Evolutionary conservation across 2,888 invertebrate genomes (phyloP), one percentile per base, ranked within the genome.

Genomic region (Acleris emargana): DNA sequence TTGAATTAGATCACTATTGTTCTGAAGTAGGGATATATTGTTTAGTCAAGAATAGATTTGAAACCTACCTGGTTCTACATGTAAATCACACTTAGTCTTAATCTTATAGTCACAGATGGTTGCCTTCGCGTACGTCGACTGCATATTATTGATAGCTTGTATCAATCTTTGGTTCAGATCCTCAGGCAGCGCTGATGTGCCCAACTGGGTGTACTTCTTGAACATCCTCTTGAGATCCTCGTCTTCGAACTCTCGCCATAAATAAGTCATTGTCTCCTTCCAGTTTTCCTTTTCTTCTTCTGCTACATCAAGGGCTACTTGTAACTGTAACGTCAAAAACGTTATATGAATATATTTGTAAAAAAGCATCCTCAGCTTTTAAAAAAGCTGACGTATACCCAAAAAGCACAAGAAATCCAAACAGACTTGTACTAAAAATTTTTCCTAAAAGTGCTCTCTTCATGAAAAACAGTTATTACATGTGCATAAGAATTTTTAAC

Each of bases 61-160:
- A n/a, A n/a, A n/a, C n/a, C n/a, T n/a, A n/a, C 95, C 96, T 74
- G 97, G 97, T 76, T 97, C 96, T 6, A 97, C 91, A 51, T 94
- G 89, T 16, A 97, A 84, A 75, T 96, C 94, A 76, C 97, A 97
- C 68, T 95, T 95, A 0, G 77, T 89, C 11, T 80, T 83, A 71
- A 96, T 87, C 7, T 94, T 93, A 73, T 91, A 96, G 69, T 94
- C 94, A 76, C 97, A 97, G 16, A 97, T 94, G 68, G 95, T 96
- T 0, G 97, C 96, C 59, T 94, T 97, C 0, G 96, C 95, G 78
- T 96, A 97, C 17, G 94, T 95, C 0, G 94, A 92, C 77, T 95
- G 93, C 97, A 97, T 97, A 17, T 95, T 93, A 49, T 94, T 95
- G 11, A 95, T 84, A 0, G 94, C 93, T 71, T 93, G 93, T 57